phyloP scores from a whole-genome alignment of 2,113 vertebrate genomes.

The Cebidichthys violaceus region DNA sequence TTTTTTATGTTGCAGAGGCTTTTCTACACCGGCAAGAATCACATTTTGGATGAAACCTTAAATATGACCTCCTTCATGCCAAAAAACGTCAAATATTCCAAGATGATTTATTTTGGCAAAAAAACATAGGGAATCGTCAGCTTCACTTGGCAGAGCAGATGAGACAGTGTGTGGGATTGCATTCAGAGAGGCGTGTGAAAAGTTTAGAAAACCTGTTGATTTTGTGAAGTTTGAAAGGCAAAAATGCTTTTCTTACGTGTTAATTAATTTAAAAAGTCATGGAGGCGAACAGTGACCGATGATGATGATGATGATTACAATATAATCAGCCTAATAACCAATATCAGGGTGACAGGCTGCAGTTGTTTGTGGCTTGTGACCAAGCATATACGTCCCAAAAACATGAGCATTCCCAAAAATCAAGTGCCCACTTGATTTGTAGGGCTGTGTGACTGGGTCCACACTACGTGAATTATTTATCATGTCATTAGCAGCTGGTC shows the following conservation, averaged over 20 bases:
- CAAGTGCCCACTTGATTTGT: background rate
- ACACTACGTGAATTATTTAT: constrained; percentile 37
- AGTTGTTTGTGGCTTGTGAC: background rate
- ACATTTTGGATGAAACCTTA: background rate
- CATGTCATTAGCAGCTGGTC: constrained; percentile 22
- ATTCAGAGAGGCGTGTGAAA: background rate
- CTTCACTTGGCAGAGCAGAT: background rate
- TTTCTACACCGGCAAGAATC: background rate
- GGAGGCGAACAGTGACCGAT: background rate
- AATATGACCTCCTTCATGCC: background rate
- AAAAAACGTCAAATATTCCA: constrained; percentile 5
- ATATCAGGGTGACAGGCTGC: background rate
- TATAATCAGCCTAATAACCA: background rate
- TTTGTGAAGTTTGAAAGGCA: background rate
- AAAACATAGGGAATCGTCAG: background rate
- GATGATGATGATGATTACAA: background rate
- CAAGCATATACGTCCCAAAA: background rate
- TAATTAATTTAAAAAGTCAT: background rate
- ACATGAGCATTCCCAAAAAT: background rate
- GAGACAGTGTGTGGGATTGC: background rate
- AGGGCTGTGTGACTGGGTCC: background rate
- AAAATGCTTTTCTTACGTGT: background rate
- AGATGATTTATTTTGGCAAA: background rate
- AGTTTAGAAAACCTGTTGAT: background rate
- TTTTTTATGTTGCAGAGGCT: background rate